Evolutionary conservation across 2,888 invertebrate genomes (phyloP), one percentile per base, ranked within the genome.

Genomic region (Drosophila leonis): DNA sequence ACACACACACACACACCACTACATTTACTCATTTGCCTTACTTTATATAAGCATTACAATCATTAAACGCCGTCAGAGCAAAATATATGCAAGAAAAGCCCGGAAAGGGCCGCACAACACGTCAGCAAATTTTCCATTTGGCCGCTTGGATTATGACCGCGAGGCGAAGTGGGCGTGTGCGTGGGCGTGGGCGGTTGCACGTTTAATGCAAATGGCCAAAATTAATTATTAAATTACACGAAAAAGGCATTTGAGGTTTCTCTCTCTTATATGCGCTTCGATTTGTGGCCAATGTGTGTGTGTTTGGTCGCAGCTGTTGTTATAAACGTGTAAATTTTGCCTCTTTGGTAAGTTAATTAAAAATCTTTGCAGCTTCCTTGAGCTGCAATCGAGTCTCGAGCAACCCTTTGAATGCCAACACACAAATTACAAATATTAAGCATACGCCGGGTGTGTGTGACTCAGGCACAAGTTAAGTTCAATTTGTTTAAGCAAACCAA

Each of bases 191-290:
- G 20, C 18, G n/a, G 10, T 12, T 18, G 4, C 39, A 35, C 71
- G 72, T 70, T 80, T 74, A 75, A 72, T 78, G 88, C 75, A 89
- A 87, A 90, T 88, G 88, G 80, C 72, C 78, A 81, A 90, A 90
- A 90, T 90, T 90, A 89, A 88, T 90, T 90, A 85, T 85, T 86
- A 83, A 83, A 82, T 88, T 83, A 89, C 75, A 90, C 75, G 80
- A 80, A 81, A 89, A 82, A 78, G 65, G 80, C 89, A 87, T 87
- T 85, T 80, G 72, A 39, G 76, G 74, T 73, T 78, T 74, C 66
- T 67, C 73, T 57, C 69, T 65, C 70, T 60, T 64, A 64, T 27
- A 65, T 24, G 37, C 46, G 44, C 33, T 65, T 72, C 80, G 65
- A 73, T 72, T 85, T 88, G 80, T 55, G 83, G 85, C 54, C 51